A percentile compares a stretch with the other conserved stretches of the same genome.
Evolutionary conservation across 1,140 invertebrate species (phyloP).

Genomic region (Drosophila virilis): DNA sequence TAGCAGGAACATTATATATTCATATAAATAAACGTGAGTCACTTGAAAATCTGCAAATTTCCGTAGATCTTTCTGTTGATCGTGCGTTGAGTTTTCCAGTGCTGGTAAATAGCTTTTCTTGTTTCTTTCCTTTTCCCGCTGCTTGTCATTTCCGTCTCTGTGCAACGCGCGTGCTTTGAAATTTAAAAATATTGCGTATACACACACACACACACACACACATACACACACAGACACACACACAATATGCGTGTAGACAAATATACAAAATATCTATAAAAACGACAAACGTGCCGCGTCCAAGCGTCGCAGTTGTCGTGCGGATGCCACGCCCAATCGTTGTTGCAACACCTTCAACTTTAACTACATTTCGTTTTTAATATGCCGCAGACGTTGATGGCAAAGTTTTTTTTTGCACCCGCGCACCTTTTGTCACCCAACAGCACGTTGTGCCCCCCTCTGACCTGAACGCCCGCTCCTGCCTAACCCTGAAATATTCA

Average conservation of each 20-base stretch:
- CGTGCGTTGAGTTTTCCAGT: neutral
- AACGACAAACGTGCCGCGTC: slow-evolving; percentile 26
- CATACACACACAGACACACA: neutral
- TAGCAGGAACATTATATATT: too few relatives aligned
- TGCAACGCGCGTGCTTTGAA: slow-evolving; percentile 34
- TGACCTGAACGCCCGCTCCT: too few relatives aligned
- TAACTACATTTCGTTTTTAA: slow-evolving; percentile 34
- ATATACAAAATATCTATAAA: slow-evolving; percentile 20
- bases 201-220: neutral
- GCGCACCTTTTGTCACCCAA: slow-evolving; percentile 21
- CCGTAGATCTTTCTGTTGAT: neutral
- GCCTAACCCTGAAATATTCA: slow-evolving; percentile 41
- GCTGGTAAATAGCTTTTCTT: neutral
- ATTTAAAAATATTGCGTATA: slow-evolving; percentile 17
- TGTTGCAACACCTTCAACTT: slow-evolving; percentile 37
- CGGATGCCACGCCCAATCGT: slow-evolving; percentile 26
- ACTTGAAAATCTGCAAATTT: too few relatives aligned
- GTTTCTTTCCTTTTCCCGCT: too few relatives aligned
- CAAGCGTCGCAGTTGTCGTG: neutral
- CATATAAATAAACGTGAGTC: too few relatives aligned
- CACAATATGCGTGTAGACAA: neutral
- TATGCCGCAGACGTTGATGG: slow-evolving; percentile 26
- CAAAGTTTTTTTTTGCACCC: slow-evolving; percentile 11
- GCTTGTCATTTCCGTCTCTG: slow-evolving; percentile 17
- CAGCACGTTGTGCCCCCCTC: neutral